These are phyloP conservation scores for Sebastes miniatus DNA, from an alignment of 2,797 vertebrate genomes.

Conservation along the genomic window DNA sequence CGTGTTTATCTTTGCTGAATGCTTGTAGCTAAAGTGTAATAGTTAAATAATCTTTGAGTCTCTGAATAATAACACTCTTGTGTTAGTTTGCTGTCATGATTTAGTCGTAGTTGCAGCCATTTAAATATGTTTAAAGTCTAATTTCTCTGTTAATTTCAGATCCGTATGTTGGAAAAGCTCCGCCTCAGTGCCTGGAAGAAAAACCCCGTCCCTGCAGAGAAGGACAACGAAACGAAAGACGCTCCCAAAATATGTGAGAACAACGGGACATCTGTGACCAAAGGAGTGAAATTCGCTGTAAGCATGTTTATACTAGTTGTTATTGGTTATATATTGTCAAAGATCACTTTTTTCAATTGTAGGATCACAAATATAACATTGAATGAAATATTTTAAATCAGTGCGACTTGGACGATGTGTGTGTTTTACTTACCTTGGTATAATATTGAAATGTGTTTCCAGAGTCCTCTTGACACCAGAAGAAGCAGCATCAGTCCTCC, in stretches of 20 bases:
- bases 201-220: slow-evolving; percentile 49
- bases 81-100: not conserved
- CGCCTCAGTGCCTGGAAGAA: slow-evolving; percentile 89
- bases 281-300: slow-evolving; percentile 80
- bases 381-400: too few species aligned
- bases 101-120: not conserved
- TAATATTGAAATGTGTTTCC: slow-evolving; percentile 25
- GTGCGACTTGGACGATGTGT: too few species aligned
- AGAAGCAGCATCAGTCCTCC: slow-evolving; percentile 55
- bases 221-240: slow-evolving; percentile 46
- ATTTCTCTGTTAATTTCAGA: slow-evolving; percentile 36
- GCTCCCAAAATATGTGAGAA: slow-evolving; percentile 33
- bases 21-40: not conserved
- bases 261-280: slow-evolving; percentile 22
- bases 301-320: slow-evolving; percentile 33
- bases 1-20: not conserved
- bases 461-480: slow-evolving; percentile 80
- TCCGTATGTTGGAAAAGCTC: slow-evolving; percentile 88
- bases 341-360: not conserved
- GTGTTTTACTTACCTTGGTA: not conserved
- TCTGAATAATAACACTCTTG: too few species aligned
- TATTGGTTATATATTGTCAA: not conserved
- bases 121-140: not conserved
- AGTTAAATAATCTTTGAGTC: not conserved
- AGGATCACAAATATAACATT: too few species aligned